These are phyloP conservation scores for Choloepus hoffmanni DNA, from an alignment of 2,113 vertebrate species.

Conservation along the genomic window DNA sequence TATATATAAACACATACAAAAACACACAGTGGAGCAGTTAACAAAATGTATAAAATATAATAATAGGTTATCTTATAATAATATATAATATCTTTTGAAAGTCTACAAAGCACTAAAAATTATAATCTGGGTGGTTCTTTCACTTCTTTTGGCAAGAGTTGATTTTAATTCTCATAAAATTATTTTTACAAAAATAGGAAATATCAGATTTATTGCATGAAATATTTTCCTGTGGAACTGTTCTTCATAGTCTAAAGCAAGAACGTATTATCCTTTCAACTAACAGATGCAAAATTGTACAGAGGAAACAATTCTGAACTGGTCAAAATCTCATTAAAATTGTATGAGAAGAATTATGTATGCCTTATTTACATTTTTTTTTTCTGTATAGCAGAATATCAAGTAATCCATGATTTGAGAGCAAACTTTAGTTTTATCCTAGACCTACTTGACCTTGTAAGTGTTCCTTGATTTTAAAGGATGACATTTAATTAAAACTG, in stretches of 20 bases:
- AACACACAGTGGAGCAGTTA: not conserved
- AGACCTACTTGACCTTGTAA: constrained; percentile 79
- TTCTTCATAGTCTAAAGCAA: constrained; percentile 51
- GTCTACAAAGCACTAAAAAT: not conserved
- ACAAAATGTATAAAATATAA: not conserved
- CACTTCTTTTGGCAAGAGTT: not conserved
- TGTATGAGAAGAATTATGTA: constrained; percentile 65
- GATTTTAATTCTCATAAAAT: not conserved
- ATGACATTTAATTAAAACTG: constrained; percentile 83
- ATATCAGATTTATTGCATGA: not conserved
- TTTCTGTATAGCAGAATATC: constrained; percentile 69
- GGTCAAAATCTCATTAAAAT: constrained; percentile 77
- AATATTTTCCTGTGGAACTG: not conserved
- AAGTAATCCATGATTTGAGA: constrained; percentile 70
- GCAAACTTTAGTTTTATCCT: constrained; percentile 71
- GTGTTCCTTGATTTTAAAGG: constrained; percentile 80
- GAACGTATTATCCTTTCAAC: constrained; percentile 49
- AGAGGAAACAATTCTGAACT: constrained; percentile 65
- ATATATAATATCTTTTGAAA: too few species aligned
- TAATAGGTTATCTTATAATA: too few species aligned
- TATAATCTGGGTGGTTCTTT: constrained; percentile 14
- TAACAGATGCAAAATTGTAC: constrained; percentile 62
- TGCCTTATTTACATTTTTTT: constrained; percentile 52
- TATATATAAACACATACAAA: not conserved
- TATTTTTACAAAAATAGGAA: not conserved